phyloP scores from a whole-genome alignment of 2,797 vertebrate species.

The Phalanger gymnotis region DNA sequence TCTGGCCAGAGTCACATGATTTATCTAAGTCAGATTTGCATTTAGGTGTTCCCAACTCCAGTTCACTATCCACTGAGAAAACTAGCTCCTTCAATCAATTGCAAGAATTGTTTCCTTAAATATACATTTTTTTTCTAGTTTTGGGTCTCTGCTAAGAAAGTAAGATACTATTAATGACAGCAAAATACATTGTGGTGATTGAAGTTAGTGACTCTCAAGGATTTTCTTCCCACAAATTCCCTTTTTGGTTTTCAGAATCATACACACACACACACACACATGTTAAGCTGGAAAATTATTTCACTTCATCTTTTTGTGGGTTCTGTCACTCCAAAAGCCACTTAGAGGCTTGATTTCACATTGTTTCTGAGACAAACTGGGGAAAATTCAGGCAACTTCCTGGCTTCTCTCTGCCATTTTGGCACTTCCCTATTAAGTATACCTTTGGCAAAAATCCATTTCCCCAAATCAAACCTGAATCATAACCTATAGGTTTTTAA shows the following conservation, averaged over 20 bases:
- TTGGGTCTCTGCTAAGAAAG: neutral
- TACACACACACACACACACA: rapidly evolving
- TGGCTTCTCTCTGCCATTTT: too few species aligned
- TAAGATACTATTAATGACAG: neutral
- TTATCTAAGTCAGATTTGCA: neutral
- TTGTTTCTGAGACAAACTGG: too few species aligned
- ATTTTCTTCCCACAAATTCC: neutral
- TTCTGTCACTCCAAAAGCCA: too few species aligned
- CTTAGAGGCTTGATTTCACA: too few species aligned
- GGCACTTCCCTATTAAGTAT: neutral
- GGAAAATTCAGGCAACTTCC: too few species aligned
- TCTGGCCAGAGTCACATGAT: neutral
- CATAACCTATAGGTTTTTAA: neutral
- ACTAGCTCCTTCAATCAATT: neutral
- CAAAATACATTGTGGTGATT: neutral
- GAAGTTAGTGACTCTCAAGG: neutral
- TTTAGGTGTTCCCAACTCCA: neutral
- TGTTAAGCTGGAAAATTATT: too few species aligned
- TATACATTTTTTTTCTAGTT: neutral
- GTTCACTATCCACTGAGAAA: neutral
- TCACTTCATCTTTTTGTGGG: too few species aligned
- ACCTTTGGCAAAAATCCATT: neutral
- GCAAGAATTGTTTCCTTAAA: neutral
- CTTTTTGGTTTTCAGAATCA: neutral
- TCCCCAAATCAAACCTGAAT: neutral